phyloP scores from a whole-genome alignment of 2,797 vertebrate genomes.

The Hemitrygon akajei region DNA sequence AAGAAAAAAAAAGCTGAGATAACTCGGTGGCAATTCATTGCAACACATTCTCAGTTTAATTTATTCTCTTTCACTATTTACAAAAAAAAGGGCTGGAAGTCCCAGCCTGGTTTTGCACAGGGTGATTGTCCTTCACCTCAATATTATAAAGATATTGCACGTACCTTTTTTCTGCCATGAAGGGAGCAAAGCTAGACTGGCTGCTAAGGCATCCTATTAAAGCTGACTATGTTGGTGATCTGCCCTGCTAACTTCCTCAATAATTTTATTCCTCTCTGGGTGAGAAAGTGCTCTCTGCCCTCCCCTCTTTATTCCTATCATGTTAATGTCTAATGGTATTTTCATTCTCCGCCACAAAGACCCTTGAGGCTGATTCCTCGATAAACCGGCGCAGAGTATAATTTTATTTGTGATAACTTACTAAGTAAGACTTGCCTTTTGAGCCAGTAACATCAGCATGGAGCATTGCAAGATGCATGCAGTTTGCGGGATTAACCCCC shows the following conservation, averaged over 20 bases:
- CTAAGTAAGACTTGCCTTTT: not conserved
- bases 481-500: not conserved
- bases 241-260: not conserved
- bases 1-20: too few species aligned
- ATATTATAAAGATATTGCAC: not conserved
- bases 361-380: not conserved
- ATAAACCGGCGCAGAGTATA: not conserved
- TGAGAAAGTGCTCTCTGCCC: not conserved
- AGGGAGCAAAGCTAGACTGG: not conserved
- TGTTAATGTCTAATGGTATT: not conserved
- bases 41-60: not conserved
- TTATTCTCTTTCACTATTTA: not conserved
- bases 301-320: not conserved
- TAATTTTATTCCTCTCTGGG: not conserved
- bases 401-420: not conserved
- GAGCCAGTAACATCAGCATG: not conserved
- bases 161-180: not conserved
- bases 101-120: not conserved
- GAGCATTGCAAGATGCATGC: not conserved
- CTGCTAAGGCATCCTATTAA: not conserved
- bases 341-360: not conserved
- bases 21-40: not conserved
- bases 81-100: not conserved
- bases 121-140: not conserved
- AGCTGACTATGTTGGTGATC: not conserved